phyloP scores from a whole-genome alignment of 2,797 vertebrate genomes.

The Phrynocephalus vlangalii region DNA sequence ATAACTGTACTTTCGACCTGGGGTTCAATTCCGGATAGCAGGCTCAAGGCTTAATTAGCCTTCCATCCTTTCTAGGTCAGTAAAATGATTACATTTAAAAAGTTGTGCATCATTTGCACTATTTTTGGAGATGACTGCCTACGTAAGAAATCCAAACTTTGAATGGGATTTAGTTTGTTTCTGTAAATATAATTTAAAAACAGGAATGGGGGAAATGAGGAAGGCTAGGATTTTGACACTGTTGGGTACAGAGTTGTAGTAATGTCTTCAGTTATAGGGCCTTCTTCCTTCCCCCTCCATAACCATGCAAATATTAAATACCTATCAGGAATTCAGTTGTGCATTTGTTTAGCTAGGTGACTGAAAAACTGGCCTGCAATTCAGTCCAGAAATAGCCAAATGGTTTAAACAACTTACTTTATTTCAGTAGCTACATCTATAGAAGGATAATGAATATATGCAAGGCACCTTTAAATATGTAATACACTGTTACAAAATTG shows the following conservation, averaged over 20 bases:
- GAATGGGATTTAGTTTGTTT: too few species aligned
- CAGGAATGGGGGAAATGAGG: not conserved
- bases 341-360: not conserved
- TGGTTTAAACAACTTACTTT: not conserved
- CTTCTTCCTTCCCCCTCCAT: not conserved
- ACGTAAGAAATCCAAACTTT: not conserved
- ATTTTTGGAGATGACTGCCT: not conserved
- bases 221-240: not conserved
- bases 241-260: not conserved
- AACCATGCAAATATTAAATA: not conserved
- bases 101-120: not conserved
- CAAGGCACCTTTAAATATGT: constrained; percentile 5
- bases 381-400: too few species aligned
- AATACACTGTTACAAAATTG: not conserved
- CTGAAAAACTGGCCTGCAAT: not conserved
- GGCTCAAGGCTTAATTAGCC: too few species aligned
- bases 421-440: not conserved
- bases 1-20: too few species aligned
- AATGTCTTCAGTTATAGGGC: not conserved
- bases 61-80: too few species aligned
- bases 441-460: not conserved
- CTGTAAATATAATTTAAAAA: not conserved
- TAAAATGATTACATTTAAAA: too few species aligned
- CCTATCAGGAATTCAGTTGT: not conserved
- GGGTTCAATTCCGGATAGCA: too few species aligned